Conservation (phyloP, 2,888 invertebrate genomes). For the Drosophila pullipes region DNA sequence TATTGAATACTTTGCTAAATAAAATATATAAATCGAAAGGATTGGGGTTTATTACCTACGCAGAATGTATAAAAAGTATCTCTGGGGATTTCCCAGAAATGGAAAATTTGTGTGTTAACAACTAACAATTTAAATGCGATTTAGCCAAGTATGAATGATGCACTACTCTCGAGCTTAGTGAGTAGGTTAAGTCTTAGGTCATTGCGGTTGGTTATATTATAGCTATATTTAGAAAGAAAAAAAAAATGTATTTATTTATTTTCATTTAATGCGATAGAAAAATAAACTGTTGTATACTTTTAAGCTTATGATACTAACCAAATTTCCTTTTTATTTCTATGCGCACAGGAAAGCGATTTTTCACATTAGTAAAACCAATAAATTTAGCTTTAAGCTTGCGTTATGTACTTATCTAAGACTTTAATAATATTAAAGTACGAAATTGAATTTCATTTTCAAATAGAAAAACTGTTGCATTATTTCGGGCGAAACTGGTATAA, state of each 20-base stretch:
- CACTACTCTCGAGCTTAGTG: background rate
- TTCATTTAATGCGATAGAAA: background rate
- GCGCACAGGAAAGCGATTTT: background rate
- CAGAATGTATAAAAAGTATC: background rate
- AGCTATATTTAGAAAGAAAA: background rate
- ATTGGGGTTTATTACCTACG: background rate
- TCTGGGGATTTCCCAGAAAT: background rate
- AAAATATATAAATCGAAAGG: background rate
- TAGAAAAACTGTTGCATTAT: conserved; percentile 49
- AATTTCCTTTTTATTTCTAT: background rate
- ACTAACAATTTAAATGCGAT: background rate
- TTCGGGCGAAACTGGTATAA: conserved; percentile 34
- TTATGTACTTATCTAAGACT: background rate
- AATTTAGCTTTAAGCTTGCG: background rate
- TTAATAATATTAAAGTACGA: background rate
- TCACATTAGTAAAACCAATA: background rate
- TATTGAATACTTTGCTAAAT: background rate
- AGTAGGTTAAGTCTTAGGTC: background rate
- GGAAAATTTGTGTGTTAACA: background rate
- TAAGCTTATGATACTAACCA: background rate
- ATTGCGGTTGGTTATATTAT: background rate
- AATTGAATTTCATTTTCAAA: background rate
- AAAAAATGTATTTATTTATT: too few relatives aligned
- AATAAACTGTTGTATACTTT: background rate
- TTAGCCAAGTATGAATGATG: background rate